Base-by-base conservation (phyloP, 2,113 vertebrate species). In the Gallinago paraguaiae region DNA sequence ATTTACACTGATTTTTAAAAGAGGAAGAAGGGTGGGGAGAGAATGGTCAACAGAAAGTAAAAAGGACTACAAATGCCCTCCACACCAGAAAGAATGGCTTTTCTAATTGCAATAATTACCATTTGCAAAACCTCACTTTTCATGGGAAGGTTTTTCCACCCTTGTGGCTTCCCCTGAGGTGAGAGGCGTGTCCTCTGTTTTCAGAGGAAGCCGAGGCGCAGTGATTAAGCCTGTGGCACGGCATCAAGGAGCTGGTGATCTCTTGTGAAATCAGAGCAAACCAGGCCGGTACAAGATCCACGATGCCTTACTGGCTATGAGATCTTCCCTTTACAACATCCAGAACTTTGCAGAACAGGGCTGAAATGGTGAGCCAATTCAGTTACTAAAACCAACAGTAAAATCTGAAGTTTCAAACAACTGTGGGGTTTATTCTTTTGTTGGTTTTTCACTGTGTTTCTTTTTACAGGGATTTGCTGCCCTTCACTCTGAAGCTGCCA, bases 381-480 rank as follows among this genome's bases (percentile, higher is more conserved):
- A 57, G 9, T 63, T 18, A 27, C 16, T 60, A 65, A 77, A 89
- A 67, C 5, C 39, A 85, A 45, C 4, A 14, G 35, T 22, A 39
- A 82, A 86, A 39, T 50, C 18, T 54, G 6, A 57, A 75, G 41
- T 74, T 90, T 46, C 50, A 64, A 48, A 61, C 18, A 56, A 19
- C 9, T 37, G 17, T 4, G 14, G 17, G 2, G 3, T 67, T 88
- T 53, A 35, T 80, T 43, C 16, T 89, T 78, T 46, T 16, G 3
- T n/a, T 84, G 28, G 0, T 69, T 76, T 90, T 84, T 33, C 13
- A 51, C 19, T 60, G 22, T 76, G 17, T 90, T 95, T 95, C 31
- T 90, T 96, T 95, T 90, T 91, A 69, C 97, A 99, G 99, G 92
- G 99, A 99, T 96, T 98, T 99, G 89, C 98, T 99, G 85, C 98